phyloP scores from a whole-genome alignment of 2,888 invertebrate species.

The Flabesymbios commensalis region DNA sequence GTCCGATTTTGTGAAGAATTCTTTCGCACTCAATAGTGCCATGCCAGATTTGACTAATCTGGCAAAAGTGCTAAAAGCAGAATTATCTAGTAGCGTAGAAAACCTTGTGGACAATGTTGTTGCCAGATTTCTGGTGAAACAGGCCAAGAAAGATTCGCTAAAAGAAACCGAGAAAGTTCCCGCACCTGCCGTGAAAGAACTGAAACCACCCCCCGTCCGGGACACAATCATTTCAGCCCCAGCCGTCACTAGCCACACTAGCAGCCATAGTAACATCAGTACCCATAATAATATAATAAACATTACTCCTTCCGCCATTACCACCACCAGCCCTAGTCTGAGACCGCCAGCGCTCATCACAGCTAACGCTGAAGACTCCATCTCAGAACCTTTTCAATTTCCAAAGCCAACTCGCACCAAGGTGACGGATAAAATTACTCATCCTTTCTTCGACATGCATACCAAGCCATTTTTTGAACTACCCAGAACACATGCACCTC shows the following conservation, averaged over 20 bases:
- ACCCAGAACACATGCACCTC: conserved; percentile 55
- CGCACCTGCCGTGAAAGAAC: too few species aligned
- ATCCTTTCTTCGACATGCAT: conserved; percentile 27
- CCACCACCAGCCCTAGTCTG: too few species aligned
- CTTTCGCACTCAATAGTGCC: too few species aligned
- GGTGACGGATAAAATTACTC: conserved; percentile 29
- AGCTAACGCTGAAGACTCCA: too few species aligned
- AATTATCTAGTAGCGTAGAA: conserved; percentile 82
- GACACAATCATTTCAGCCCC: not conserved
- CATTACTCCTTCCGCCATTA: too few species aligned
- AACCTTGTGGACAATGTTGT: conserved; percentile 87
- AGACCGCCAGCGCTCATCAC: too few species aligned
- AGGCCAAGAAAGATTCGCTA: conserved; percentile 17
- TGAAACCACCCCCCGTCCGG: not conserved
- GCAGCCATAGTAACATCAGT: not conserved
- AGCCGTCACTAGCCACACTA: not conserved
- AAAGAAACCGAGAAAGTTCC: conserved; percentile 6
- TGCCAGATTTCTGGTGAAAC: conserved; percentile 67
- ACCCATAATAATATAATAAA: too few species aligned
- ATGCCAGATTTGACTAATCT: conserved; percentile 75
- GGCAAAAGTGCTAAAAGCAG: conserved; percentile 87
- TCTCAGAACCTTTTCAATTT: too few species aligned
- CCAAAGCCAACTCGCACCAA: conserved; percentile 21
- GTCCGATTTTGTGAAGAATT: too few species aligned
- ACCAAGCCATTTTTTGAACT: conserved; percentile 25